phyloP scores from a whole-genome alignment of 2,888 invertebrate species.

The Elysia crispata region DNA sequence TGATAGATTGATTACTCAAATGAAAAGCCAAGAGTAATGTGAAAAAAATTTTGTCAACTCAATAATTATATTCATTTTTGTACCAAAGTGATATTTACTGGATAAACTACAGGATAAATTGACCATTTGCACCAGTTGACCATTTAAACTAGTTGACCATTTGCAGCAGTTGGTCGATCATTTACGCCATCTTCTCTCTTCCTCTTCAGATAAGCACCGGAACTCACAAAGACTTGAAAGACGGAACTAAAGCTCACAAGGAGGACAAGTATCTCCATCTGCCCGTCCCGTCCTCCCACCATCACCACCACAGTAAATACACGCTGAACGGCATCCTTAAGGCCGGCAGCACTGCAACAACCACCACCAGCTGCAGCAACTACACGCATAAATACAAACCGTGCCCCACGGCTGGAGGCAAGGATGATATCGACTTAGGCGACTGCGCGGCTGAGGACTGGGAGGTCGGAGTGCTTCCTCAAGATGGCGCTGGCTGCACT shows the following conservation, averaged over 20 bases:
- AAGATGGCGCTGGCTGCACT: not conserved
- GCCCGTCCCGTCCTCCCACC: not conserved
- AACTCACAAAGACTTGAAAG: not conserved
- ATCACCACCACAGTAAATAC: not conserved
- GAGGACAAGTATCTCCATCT: not conserved
- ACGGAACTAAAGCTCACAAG: not conserved
- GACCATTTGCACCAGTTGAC: too few species aligned
- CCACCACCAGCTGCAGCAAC: not conserved
- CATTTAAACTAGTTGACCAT: too few species aligned
- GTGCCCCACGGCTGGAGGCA: not conserved
- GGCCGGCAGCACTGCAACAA: not conserved
- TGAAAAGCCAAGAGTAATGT: too few species aligned
- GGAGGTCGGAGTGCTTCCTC: not conserved
- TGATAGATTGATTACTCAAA: too few species aligned
- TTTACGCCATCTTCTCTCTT: too few species aligned
- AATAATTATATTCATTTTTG: too few species aligned
- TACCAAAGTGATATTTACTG: too few species aligned
- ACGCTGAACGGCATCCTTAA: slow-evolving; percentile 31
- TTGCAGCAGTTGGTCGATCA: too few species aligned
- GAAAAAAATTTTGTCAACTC: too few species aligned
- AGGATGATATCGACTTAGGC: not conserved
- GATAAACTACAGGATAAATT: too few species aligned
- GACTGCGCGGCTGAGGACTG: not conserved
- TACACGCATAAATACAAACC: slow-evolving; percentile 38
- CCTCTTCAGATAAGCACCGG: slow-evolving; percentile 36